Conservation (phyloP, 2,797 vertebrate genomes). For the Chrosomus eos region DNA sequence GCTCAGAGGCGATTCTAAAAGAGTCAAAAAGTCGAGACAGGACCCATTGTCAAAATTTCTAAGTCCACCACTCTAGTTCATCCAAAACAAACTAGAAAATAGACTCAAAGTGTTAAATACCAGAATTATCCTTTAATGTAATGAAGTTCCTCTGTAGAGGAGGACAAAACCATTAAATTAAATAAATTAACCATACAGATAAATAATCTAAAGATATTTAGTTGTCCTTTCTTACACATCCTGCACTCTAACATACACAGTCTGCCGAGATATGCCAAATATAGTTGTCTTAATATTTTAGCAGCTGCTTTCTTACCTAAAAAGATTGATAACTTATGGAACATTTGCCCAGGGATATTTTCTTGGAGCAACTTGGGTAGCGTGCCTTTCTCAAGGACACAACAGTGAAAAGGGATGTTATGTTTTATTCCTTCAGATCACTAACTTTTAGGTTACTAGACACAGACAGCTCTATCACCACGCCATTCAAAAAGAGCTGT, state of each 20-base stretch:
- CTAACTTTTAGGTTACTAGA: not conserved
- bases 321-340: not conserved
- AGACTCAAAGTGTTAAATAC: no score
- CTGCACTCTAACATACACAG: not conserved
- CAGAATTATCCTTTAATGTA: no score
- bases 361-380: not conserved
- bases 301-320: not conserved
- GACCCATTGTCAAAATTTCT: no score
- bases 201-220: constrained; percentile 14
- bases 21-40: no score
- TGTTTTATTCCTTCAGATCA: not conserved
- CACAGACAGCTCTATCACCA: not conserved
- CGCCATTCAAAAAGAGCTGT: not conserved
- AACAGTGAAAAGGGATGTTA: not conserved
- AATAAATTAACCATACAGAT: not conserved
- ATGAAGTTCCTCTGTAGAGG: not conserved
- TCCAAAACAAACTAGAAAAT: no score
- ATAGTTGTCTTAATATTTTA: not conserved
- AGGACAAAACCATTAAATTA: no score
- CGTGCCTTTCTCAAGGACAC: not conserved
- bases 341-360: not conserved
- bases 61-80: no score
- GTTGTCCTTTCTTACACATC: not conserved
- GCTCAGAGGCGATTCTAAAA: no score
- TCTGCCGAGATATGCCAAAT: not conserved